Evolutionary conservation across 2,113 vertebrate species (phyloP), one percentile per base, ranked within the genome.

Genomic region (Panurus biarmicus): DNA sequence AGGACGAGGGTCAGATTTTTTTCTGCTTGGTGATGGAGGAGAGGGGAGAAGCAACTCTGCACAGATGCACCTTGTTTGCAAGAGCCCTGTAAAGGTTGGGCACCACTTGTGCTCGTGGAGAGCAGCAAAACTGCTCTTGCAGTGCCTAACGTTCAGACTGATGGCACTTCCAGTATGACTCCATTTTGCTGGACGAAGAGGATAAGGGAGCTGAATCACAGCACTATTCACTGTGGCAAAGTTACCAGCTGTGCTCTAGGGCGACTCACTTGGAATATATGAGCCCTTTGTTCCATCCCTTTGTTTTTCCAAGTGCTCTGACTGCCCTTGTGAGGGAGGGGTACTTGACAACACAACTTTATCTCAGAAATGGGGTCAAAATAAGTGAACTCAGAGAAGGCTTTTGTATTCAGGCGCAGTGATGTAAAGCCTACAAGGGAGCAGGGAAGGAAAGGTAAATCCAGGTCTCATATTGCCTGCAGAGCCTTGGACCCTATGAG

Each of bases 301-400:
- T 95, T 95, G 91, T 96, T 96, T 95, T 89, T 76, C 94, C 82
- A 85, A 96, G 91, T 93, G 95, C 86, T 89, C 74, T 56, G 82
- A 31, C 72, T 40, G 50, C 2, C 10, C 66, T 66, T 65, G 70
- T 21, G 66, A 77, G 87, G 91, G 81, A 76, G 44, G 40, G n/a
- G 16, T 60, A 91, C 94, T 95, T 47, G 56, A 85, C 58, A 91
- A 87, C 74, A 66, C 87, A 96, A 91, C 48, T 85, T 91, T 38
- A 44, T 85, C n/a, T 88, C 74, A 94, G 82, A 92, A 87, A 76
- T 12, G 9, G 64, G 40, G 56, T 90, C 54, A 94, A 87, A 91
- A 78, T 71, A 86, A 91, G 36, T 25, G 60, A 58, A 48, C 28
- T 48, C 44, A 40, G 54, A 70, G 71, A 23, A 28, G 19, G 71